Percentiles rank a stretch among this genome's conserved stretches.
Evolutionary conservation across 2,797 vertebrate species (phyloP).

Genomic region (Fratercula arctica): DNA sequence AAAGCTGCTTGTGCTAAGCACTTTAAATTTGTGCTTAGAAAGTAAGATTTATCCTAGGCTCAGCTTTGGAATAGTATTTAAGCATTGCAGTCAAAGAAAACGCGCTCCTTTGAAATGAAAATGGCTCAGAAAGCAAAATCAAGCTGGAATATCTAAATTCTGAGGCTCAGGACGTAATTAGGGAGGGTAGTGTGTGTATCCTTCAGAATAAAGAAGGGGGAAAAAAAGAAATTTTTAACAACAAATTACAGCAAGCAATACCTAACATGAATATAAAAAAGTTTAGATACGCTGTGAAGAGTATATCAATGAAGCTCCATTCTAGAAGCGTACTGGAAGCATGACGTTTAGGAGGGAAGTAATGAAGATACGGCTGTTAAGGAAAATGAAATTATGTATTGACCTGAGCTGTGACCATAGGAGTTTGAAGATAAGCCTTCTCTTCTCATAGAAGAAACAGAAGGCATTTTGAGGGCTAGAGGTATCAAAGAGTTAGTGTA

Average conservation of each 20-base stretch:
- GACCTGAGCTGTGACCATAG: not conserved
- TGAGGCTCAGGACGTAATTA: not conserved
- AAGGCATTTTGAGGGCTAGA: not conserved
- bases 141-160: not conserved
- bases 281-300: not conserved
- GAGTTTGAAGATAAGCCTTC: not conserved
- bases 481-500: not conserved
- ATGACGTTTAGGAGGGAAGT: not conserved
- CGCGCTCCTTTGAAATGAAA: not conserved
- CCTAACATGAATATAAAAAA: not conserved
- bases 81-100: conserved; percentile 30
- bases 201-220: not conserved
- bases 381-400: not conserved
- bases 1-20: not conserved
- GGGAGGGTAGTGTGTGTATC: not conserved
- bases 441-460: not conserved
- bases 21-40: not conserved
- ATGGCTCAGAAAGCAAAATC: not conserved
- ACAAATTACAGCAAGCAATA: not conserved
- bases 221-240: not conserved
- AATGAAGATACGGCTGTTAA: not conserved
- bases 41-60: not conserved
- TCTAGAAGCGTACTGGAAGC: not conserved
- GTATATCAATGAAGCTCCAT: not conserved
- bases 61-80: conserved; percentile 25